These are phyloP conservation scores for Toxonevra muliebris DNA, from an alignment of 2,888 invertebrate species.

Conservation along the genomic window DNA sequence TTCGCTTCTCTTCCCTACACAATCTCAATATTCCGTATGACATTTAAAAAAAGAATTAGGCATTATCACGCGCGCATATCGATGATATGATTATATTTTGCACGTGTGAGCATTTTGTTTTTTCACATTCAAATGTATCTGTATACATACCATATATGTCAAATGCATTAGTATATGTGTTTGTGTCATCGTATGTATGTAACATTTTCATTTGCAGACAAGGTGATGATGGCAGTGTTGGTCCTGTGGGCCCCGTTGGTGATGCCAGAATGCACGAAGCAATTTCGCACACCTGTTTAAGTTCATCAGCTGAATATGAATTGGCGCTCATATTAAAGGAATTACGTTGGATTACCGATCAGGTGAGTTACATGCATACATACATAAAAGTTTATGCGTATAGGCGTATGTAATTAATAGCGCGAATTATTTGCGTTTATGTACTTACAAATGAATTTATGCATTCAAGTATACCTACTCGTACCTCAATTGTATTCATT, in stretches of 20 bases:
- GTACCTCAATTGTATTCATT: too few species aligned
- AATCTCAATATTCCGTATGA: not conserved
- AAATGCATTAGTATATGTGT: conserved; percentile 8
- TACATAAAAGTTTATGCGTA: not conserved
- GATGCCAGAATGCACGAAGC: conserved; percentile 77
- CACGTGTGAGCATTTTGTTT: not conserved
- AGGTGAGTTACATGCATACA: conserved; percentile 66
- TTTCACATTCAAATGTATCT: conserved; percentile 14
- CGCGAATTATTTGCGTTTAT: not conserved
- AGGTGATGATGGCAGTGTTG: conserved; percentile 63
- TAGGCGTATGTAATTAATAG: not conserved
- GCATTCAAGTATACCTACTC: too few species aligned
- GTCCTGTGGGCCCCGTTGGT: conserved; percentile 65
- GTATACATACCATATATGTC: not conserved
- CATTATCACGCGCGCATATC: conserved; percentile 14
- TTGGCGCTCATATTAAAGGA: conserved; percentile 94
- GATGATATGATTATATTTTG: not conserved
- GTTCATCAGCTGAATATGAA: conserved; percentile 85
- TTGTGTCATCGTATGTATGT: conserved; percentile 7
- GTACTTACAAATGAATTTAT: too few species aligned
- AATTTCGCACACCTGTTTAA: conserved; percentile 83
- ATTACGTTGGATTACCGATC: conserved; percentile 89
- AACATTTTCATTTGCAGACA: conserved; percentile 44
- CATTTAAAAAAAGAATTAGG: not conserved
- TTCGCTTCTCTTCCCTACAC: not conserved